Base-by-base conservation (phyloP, 1,140 invertebrate species). In the Plodia interpunctella region DNA sequence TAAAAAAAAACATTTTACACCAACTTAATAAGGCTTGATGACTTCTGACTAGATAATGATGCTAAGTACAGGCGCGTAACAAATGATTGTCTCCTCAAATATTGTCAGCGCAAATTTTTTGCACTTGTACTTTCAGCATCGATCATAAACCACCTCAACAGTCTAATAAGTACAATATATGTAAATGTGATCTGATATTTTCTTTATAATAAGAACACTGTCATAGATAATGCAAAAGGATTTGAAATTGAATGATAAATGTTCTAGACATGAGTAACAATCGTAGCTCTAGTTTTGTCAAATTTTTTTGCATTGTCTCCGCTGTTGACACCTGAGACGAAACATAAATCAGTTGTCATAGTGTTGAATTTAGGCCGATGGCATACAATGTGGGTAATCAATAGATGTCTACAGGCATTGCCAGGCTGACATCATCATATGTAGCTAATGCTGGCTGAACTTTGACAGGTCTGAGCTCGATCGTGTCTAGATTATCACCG, bases 321-420 rank as follows among this genome's bases (percentile, higher is more conserved):
- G 66, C 64, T 79, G 74, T 81, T 87, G 82, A 85, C 83, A 87
- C 80, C 79, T 81, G 78, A 80, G 79, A 57, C 66, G 50, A 60
- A 64, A 63, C 63, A 88, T 88, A 85, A 85, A 88, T 88, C 85
- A 83, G 78, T 80, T 88, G 85, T 88, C 83, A 83, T 76, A 71
- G 73, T 72, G 62, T 70, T 61, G 74, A 76, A 80, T 80, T 71
- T 86, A 68, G 80, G 74, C 64, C 70, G 78, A 71, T 70, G 68
- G 59, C 68, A 62, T 63, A 83, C 74, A 75, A 80, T 77, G 73
- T 64, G 52, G 60, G 70, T 74, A 74, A 85, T 87, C 76, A 78
- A 80, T 85, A 74, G 75, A 75, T 59, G 80, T 84, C 74, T 68
- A 63, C 62, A 64, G 66, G 60, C 70, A 70, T 75, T 62, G 57